Conservation (phyloP, 1,140 invertebrate species). For the Lordiphosa clarofinis region DNA sequence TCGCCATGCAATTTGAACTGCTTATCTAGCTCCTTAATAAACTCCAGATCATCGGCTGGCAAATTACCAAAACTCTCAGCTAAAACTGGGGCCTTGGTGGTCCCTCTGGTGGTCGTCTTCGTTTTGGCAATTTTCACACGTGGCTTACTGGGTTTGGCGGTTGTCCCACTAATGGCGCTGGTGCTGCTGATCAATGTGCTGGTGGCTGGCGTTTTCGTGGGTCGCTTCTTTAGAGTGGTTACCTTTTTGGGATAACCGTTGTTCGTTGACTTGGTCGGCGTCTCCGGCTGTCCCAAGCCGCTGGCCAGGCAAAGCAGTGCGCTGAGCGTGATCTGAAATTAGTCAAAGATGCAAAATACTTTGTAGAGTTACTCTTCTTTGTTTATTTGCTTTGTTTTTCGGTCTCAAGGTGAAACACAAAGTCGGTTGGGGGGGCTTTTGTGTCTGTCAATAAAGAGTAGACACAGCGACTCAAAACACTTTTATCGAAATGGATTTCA, state of each 20-base stretch:
- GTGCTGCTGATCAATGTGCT: background rate
- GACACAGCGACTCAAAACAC: background rate
- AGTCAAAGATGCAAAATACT: slow-evolving; percentile 3
- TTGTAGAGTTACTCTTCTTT: background rate
- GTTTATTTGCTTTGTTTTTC: slow-evolving; percentile 27
- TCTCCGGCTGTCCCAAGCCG: slow-evolving; percentile 33
- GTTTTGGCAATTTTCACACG: slow-evolving; percentile 44
- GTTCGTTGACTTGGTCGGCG: slow-evolving; percentile 32
- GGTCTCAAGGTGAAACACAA: slow-evolving; percentile 54
- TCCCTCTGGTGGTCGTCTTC: slow-evolving; percentile 2
- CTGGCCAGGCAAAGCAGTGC: slow-evolving; percentile 42
- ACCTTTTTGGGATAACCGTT: slow-evolving; percentile 71
- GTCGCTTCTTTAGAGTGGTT: slow-evolving; percentile 66
- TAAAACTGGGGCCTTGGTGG: slow-evolving; percentile 34
- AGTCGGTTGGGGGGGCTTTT: slow-evolving; percentile 30
- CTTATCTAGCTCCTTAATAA: slow-evolving; percentile 78
- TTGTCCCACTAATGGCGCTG: slow-evolving; percentile 14
- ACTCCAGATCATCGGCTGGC: slow-evolving; percentile 73
- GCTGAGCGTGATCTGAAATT: slow-evolving; percentile 51
- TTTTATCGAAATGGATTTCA: slow-evolving; percentile 23
- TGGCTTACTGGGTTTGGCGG: slow-evolving; percentile 57
- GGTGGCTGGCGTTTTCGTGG: slow-evolving; percentile 60
- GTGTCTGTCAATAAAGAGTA: slow-evolving; percentile 20
- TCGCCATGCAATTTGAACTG: slow-evolving; percentile 76
- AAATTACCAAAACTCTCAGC: slow-evolving; percentile 62